phyloP scores from a whole-genome alignment of 2,797 vertebrate genomes.

The Manis pentadactyla region DNA sequence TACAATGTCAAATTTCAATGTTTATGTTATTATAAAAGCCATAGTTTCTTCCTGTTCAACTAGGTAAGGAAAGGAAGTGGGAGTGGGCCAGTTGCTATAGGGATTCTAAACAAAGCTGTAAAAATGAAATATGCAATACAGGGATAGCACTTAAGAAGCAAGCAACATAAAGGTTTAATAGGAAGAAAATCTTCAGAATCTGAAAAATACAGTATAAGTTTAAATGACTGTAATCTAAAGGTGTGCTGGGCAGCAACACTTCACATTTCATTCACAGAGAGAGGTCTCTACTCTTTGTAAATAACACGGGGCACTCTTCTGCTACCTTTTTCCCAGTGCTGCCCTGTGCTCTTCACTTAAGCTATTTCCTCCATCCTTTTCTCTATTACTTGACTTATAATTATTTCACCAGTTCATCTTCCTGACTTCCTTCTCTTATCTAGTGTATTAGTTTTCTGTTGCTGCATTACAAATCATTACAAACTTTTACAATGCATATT shows the following conservation, averaged over 20 bases:
- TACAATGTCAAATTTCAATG: neutral
- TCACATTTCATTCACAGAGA: slow-evolving; percentile 13
- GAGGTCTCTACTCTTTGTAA: slow-evolving; percentile 10
- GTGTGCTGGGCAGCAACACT: neutral
- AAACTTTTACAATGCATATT: neutral
- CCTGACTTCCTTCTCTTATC: neutral
- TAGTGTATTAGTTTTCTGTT: neutral
- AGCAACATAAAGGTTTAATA: slow-evolving; percentile 60
- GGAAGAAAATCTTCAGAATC: slow-evolving; percentile 21
- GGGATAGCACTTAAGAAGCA: slow-evolving; percentile 11
- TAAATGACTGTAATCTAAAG: slow-evolving; percentile 25
- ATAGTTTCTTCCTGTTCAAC: neutral
- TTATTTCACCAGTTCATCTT: neutral
- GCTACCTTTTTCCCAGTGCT: neutral
- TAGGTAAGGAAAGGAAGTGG: slow-evolving; percentile 24
- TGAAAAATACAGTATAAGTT: neutral
- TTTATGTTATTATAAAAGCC: slow-evolving; percentile 8
- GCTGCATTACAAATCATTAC: neutral
- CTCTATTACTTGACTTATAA: neutral
- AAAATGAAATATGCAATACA: slow-evolving; percentile 47
- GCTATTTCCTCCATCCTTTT: neutral
- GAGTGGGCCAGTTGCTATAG: neutral
- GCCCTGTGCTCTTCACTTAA: neutral
- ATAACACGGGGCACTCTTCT: neutral
- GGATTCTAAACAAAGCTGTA: slow-evolving; percentile 60